Base-by-base conservation (phyloP, 2,113 vertebrate genomes). In the Illadopsis cleaveri region DNA sequence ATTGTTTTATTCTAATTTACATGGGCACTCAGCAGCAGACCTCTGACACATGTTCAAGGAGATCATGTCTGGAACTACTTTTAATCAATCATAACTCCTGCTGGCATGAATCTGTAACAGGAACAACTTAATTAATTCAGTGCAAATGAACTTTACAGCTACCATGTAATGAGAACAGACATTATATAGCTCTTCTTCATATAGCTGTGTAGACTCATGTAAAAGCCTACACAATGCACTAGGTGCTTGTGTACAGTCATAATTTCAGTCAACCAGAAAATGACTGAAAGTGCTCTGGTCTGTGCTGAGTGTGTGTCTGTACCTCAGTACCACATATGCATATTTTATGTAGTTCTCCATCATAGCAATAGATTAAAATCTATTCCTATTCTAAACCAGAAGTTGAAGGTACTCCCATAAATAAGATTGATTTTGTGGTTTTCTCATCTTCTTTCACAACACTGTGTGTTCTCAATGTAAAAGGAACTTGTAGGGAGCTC, bases 31-130 rank as follows among this genome's bases (percentile, higher is more conserved):
- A 96, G 82, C 82, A 92, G 82, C 90, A 88, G 94, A 94, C 92
- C 92, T 96, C 64, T 97, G 91, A 96, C 94, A 91, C 45, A 5
- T 10, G 35, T 73, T 95, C 62, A 61, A 89, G 95, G 42, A 93
- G 90, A 83, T 92, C 94, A 83, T 70, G 89, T 82, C 92, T 94
- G 86, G 47, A 94, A 84, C 86, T 90, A 88, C 77, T 94, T 91
- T 79, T 91, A 90, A 84, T 95, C 91, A 93, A 97, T 94, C 92
- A 79, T 94, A 92, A 92, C 68, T 92, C 75, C 72, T 91, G 81
- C 82, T 94, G 79, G 62, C 85, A 77, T 73, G 60, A 86, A 86
- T 82, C 72, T 86, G 72, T 54, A 89, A 86, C 68, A 88, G 57
- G 71, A 92, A 75, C 75, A 92, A 95, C 76, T 90, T 86, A 50